These are phyloP conservation scores for Lasioglossum calceatum DNA, from an alignment of 2,888 invertebrate species.

Conservation along the genomic window DNA sequence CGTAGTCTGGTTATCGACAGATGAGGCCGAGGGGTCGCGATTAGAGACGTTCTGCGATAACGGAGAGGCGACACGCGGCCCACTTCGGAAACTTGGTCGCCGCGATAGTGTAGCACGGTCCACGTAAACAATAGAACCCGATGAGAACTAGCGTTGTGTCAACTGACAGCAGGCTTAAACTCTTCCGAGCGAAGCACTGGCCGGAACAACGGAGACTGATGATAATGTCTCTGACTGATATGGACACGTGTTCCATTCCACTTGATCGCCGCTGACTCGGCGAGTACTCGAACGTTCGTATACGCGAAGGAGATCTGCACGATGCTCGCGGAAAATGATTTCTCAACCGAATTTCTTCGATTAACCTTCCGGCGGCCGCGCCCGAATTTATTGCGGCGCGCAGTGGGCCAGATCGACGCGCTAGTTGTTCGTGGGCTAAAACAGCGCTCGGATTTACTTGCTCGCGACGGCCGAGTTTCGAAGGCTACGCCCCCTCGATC, in stretches of 20 bases:
- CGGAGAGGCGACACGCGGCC: constrained; percentile 44
- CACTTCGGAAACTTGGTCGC: constrained; percentile 64
- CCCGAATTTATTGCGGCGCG: too few relatives aligned
- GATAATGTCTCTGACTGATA: constrained; percentile 49
- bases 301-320: too few relatives aligned
- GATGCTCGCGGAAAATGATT: too few relatives aligned
- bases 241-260: constrained; percentile 7
- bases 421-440: too few relatives aligned
- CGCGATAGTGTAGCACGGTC: constrained; percentile 59
- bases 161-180: constrained; percentile 71
- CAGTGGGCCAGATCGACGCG: too few relatives aligned
- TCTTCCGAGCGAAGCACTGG: constrained; percentile 33
- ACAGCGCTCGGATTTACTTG: too few relatives aligned
- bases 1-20: constrained; percentile 12
- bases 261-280: constrained; percentile 40
- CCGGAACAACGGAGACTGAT: constrained; percentile 53
- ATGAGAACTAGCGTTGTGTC: constrained; percentile 52
- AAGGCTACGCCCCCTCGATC: too few relatives aligned
- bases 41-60: constrained; percentile 38
- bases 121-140: constrained; percentile 58
- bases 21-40: constrained; percentile 14
- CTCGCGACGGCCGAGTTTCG: too few relatives aligned
- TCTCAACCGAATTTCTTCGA: too few relatives aligned
- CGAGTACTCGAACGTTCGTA: not conserved
- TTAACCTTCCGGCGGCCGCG: too few relatives aligned